Base-by-base conservation (phyloP, 1,140 invertebrate genomes). In the Campoletis sonorensis region DNA sequence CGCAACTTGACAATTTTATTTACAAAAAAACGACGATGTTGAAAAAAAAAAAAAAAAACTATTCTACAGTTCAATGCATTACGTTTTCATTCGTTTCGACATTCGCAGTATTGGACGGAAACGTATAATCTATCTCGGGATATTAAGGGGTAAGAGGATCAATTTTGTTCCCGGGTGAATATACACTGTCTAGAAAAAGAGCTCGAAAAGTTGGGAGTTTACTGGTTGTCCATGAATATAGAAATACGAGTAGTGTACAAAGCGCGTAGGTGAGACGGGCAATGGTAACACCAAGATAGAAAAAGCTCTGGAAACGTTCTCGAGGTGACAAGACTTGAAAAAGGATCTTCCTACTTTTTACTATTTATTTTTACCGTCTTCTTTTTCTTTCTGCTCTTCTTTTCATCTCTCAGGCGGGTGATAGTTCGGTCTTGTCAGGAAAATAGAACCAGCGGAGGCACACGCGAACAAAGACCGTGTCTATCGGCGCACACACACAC, bases 261-360 rank as follows among this genome's bases (percentile, higher is more conserved):
- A 70, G n/a, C 7, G 67, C 13, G 67, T 33, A 70, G 13, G 67
- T 33, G 67, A 70, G 67, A 33, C 27, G 15, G 33, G 67, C 67
- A 30, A 21, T 33, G 67, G 30, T 21, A 70, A 70, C 67, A 70
- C 67, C 13, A 33, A 33, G 27, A 64, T 64, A 27, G 61, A 70
- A 70, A 70, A 33, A 30, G 27, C 67, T 10, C 30, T 70, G 27
- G 67, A 70, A 70, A 70, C 67, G 30, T 30, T 70, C 67, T 70
- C 67, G 67, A 70, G 67, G 67, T 70, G 67, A 70, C 67, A 70
- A 70, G 67, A 33, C 67, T 70, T 70, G 67, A 70, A 70, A 70
- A 70, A 70, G 67, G 67, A 33, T 70, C 67, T 27, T 70, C 30
- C 30, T 21, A 70, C 67, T 33, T 64, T 64, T 64, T 26, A 64